A percentile compares a stretch with the other conserved stretches of the same genome.
phyloP scores from a whole-genome alignment of 2,797 vertebrate species.

The Eptatretus atami region DNA sequence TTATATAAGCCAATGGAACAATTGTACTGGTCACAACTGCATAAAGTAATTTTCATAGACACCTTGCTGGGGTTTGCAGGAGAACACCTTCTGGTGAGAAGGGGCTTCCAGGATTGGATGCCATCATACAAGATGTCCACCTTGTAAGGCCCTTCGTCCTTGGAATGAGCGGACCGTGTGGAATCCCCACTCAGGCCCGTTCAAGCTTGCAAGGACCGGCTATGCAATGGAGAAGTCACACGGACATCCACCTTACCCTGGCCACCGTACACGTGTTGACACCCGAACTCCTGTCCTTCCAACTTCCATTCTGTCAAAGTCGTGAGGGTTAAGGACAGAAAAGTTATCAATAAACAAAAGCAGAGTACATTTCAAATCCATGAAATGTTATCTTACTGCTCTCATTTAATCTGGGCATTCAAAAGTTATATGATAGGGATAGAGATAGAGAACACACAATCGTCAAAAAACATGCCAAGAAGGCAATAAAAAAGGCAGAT shows the following conservation, averaged over 20 bases:
- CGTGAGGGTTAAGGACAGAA: neutral
- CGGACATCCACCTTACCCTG: conserved; percentile 47
- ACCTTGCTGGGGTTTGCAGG: conserved; percentile 61
- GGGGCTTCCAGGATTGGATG: conserved; percentile 46
- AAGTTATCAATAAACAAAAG: too few species aligned
- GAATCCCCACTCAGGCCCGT: conserved; percentile 20
- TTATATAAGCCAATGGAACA: too few species aligned
- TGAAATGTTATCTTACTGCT: too few species aligned
- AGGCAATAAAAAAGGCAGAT: too few species aligned
- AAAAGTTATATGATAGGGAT: too few species aligned
- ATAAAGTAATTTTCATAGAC: conserved; percentile 8
- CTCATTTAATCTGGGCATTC: too few species aligned
- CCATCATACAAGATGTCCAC: conserved; percentile 53
- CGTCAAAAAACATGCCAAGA: too few species aligned
- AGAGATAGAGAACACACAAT: too few species aligned
- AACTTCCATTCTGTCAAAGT: conserved; percentile 34
- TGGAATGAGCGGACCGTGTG: conserved; percentile 36
- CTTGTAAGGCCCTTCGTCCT: conserved; percentile 44
- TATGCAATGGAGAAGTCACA: conserved; percentile 38
- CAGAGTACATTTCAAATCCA: too few species aligned
- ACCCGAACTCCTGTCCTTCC: conserved; percentile 44
- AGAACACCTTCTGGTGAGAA: conserved; percentile 43
- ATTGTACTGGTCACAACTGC: too few species aligned
- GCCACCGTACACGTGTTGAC: conserved; percentile 37
- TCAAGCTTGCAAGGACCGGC: conserved; percentile 47